phyloP scores from a whole-genome alignment of 1,140 invertebrate genomes.

The Macrotrachela quadricornifera region DNA sequence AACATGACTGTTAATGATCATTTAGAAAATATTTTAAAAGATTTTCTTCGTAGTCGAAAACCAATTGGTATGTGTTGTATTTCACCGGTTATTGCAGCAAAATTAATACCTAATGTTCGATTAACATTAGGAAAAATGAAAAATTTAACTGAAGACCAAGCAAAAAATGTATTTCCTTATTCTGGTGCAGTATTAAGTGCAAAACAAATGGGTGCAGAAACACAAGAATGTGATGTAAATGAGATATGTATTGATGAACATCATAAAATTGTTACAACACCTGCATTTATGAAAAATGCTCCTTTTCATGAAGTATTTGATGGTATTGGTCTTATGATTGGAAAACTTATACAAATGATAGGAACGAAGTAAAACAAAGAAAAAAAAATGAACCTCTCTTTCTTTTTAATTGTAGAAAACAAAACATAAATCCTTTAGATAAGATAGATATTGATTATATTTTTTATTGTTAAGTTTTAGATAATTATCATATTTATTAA shows the following conservation, averaged over 20 bases:
- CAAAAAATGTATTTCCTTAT: conserved; percentile 34
- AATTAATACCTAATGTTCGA: conserved; percentile 32
- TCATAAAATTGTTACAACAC: conserved; percentile 37
- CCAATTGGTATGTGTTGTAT: conserved; percentile 41
- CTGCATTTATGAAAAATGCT: conserved; percentile 39
- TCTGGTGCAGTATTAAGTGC: conserved; percentile 34
- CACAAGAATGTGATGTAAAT: conserved; percentile 29
- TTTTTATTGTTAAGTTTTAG: too few relatives aligned
- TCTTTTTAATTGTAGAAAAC: too few relatives aligned
- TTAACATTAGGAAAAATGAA: conserved; percentile 35
- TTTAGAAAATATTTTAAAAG: conserved; percentile 33
- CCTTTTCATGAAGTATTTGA: conserved; percentile 34
- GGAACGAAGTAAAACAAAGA: too few relatives aligned
- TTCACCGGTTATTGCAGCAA: conserved; percentile 37
- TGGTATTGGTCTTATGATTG: conserved; percentile 38
- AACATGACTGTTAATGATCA: conserved; percentile 35
- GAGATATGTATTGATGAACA: conserved; percentile 33
- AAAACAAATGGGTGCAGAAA: conserved; percentile 32
- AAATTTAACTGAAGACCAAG: conserved; percentile 17
- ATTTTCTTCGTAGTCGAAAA: conserved; percentile 36
- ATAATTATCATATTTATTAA: too few relatives aligned
- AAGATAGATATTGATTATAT: too few relatives aligned
- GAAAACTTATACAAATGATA: conserved; percentile 3
- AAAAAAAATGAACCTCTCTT: too few relatives aligned
- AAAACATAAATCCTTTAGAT: too few relatives aligned